These are phyloP conservation scores for Onychomys arenicola DNA, from an alignment of 2,797 vertebrate species.

Conservation along the genomic window DNA sequence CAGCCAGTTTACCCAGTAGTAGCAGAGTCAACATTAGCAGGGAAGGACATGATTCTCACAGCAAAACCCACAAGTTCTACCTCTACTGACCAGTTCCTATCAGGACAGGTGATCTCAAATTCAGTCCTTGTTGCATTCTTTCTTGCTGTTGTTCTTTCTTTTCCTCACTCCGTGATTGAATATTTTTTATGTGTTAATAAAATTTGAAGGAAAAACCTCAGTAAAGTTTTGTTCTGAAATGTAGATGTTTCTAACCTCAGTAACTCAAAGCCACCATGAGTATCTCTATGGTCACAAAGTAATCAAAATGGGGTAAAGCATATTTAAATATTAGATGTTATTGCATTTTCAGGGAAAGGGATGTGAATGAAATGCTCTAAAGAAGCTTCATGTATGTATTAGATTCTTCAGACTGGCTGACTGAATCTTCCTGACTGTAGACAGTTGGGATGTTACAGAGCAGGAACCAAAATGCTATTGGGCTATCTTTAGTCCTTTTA, in stretches of 20 bases:
- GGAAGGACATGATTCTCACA: neutral
- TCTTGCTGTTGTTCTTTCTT: neutral
- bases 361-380: neutral
- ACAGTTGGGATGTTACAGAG: neutral
- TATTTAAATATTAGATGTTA: neutral
- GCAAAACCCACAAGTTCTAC: too few relatives aligned
- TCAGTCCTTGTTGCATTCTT: neutral
- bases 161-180: neutral
- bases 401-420: neutral
- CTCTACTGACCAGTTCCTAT: neutral
- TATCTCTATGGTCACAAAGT: neutral
- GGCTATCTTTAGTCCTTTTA: neutral
- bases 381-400: neutral
- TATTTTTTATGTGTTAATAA: conserved; percentile 29
- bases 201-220: neutral
- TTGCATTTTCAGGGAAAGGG: neutral
- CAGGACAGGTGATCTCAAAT: neutral
- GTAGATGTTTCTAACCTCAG: neutral
- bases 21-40: neutral
- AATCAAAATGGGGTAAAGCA: conserved; percentile 23
- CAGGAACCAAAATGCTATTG: neutral
- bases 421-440: neutral
- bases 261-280: neutral
- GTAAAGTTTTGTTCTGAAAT: conserved; percentile 36
- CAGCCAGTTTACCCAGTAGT: neutral